Base-by-base conservation (phyloP, 2,888 invertebrate species). In the Leptarthrus brevirostris region DNA sequence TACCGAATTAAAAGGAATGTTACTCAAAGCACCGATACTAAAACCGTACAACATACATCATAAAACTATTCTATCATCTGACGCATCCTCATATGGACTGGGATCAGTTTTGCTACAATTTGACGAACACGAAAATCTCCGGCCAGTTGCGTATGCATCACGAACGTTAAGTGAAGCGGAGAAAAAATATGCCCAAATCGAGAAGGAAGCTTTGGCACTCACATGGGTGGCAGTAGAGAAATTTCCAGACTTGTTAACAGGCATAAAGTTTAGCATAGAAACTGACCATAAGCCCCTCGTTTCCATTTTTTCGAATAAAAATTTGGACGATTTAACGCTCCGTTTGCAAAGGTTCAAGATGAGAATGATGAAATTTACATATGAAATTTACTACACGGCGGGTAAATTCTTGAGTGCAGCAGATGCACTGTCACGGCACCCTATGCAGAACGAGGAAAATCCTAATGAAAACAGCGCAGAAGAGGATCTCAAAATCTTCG, bases 151-250 rank as follows among this genome's bases (percentile, higher is more conserved):
- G 10, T 75, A 73, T 34, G 74, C 71, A 18, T 74, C 77, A 16
- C 75, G 77, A 58, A 75, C 76, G 8, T 52, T 78, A 8, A 74
- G 76, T 2, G 74, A 76, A 30, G 34, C 40, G 52, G 77, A 77
- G 36, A 74, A 75, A 49, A 53, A 64, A 12, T 74, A 74, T 44
- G 77, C 77, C 2, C 78, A 78, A 54, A 78, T 79, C 20, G 78
- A 78, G 61, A 78, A 78, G 44, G 77, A 78, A 56, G 12, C 75
- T 0, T 26, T 77, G 36, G 77, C 76, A 4, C 73, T 78, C 16
- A 74, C 74, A 12, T 78, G 72, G 75, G 78, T 66, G 14, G 75
- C 72, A 18, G 76, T 76, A 70, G 56, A 76, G 49, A 77, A 76
- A 49, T 78, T 77, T 66, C 72, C 66, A 26, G 76, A 78, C 20